Percentiles rank a stretch among this genome's conserved stretches.
These are phyloP conservation scores for Ormyrus rosae DNA, from an alignment of 2,888 invertebrate genomes.

Conservation along the genomic window DNA sequence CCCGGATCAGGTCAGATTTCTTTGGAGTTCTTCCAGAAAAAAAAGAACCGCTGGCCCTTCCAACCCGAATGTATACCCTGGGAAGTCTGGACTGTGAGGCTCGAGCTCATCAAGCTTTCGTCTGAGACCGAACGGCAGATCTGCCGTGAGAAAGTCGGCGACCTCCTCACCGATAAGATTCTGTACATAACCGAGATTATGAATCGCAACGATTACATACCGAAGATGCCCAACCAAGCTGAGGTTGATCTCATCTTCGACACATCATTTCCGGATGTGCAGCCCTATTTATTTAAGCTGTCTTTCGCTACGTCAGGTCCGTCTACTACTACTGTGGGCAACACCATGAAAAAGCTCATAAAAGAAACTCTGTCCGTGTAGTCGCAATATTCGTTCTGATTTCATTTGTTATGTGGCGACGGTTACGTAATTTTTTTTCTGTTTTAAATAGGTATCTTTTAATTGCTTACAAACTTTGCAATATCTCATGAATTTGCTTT, in stretches of 20 bases:
- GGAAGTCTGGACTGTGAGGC: slow-evolving; percentile 98
- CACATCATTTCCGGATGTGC: slow-evolving; percentile 93
- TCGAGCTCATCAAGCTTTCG: slow-evolving; percentile 90
- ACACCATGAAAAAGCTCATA: slow-evolving; percentile 92
- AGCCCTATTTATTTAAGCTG: slow-evolving; percentile 97
- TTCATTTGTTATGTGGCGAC: background rate
- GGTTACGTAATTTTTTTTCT: slow-evolving; percentile 26
- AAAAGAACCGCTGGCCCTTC: slow-evolving; percentile 91
- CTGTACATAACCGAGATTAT: slow-evolving; percentile 96
- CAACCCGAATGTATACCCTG: slow-evolving; percentile 95
- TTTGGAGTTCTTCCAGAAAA: slow-evolving; percentile 95
- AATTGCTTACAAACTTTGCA: no score
- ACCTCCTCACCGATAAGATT: slow-evolving; percentile 93
- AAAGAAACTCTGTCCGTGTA: slow-evolving; percentile 78
- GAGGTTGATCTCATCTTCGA: slow-evolving; percentile 97
- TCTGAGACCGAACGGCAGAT: slow-evolving; percentile 92
- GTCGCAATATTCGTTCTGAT: slow-evolving; percentile 11
- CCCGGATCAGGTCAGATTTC: slow-evolving; percentile 88
- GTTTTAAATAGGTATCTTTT: background rate
- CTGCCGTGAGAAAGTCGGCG: slow-evolving; percentile 91
- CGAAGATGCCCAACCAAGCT: slow-evolving; percentile 94
- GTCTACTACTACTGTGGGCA: slow-evolving; percentile 87
- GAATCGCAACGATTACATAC: slow-evolving; percentile 96
- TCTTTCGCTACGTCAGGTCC: slow-evolving; percentile 89
- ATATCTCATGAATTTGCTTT: no score